phyloP scores from a whole-genome alignment of 2,797 vertebrate genomes.

The Tinamus major region DNA sequence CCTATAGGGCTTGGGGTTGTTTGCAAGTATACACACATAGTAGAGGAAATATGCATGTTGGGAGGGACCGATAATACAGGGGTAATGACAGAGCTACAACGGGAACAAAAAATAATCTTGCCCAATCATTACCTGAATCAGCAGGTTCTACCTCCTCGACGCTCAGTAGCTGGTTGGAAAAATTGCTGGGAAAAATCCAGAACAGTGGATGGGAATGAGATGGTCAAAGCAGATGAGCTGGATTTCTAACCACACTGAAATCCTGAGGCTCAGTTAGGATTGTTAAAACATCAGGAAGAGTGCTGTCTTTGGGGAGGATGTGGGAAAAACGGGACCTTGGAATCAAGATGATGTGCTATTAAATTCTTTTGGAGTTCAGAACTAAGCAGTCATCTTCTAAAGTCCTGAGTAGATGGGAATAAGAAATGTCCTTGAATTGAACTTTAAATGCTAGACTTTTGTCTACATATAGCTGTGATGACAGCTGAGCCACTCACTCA shows the following conservation, averaged over 20 bases:
- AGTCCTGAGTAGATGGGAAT: too few relatives aligned
- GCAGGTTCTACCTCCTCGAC: not conserved
- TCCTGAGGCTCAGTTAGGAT: not conserved
- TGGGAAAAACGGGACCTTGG: not conserved
- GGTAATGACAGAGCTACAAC: not conserved
- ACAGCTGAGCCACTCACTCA: not conserved
- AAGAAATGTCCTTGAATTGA: not conserved
- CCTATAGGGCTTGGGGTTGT: not conserved
- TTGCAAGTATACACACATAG: not conserved
- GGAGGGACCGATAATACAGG: not conserved
- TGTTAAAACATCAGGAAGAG: not conserved
- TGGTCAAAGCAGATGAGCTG: not conserved
- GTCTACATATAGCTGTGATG: not conserved
- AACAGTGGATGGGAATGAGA: not conserved
- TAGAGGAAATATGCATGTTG: not conserved
- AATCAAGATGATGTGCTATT: not conserved
- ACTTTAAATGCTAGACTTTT: not conserved
- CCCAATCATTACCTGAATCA: not conserved
- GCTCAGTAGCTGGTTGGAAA: not conserved
- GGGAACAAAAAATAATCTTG: not conserved
- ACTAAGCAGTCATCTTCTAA: too few relatives aligned
- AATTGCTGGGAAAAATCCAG: not conserved
- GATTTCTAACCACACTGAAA: not conserved
- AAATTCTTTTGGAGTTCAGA: not conserved
- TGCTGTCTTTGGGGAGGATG: not conserved